phyloP scores from a whole-genome alignment of 1,140 invertebrate species.

The Tribolium castaneum region DNA sequence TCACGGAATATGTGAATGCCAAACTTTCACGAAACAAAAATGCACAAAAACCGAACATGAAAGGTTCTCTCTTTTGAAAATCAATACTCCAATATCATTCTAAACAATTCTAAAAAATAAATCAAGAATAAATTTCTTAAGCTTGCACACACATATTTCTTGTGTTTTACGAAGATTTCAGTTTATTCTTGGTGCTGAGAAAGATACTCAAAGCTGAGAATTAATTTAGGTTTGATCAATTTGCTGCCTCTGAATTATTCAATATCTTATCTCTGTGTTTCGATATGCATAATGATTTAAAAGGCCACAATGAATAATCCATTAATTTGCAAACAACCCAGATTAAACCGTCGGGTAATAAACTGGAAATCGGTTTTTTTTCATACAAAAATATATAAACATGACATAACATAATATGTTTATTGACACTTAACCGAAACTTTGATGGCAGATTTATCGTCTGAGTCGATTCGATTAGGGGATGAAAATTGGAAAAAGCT shows the following conservation, averaged over 20 bases:
- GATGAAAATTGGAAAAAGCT: conserved; percentile 17
- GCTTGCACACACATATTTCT: too few relatives aligned
- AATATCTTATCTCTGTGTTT: neutral
- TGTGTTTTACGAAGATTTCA: too few relatives aligned
- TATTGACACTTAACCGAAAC: conserved; percentile 5
- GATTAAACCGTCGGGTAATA: neutral
- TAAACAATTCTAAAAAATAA: too few relatives aligned
- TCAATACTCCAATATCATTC: neutral
- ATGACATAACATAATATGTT: neutral
- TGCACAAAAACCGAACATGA: neutral
- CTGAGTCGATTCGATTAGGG: conserved; percentile 3
- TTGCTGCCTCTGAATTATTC: neutral
- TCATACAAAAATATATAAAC: conserved; percentile 2
- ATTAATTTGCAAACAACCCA: neutral
- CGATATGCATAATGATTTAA: conserved; percentile 19
- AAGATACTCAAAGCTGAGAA: neutral
- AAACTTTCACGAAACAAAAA: neutral
- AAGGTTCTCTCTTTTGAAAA: neutral
- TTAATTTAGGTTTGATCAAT: neutral
- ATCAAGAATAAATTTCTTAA: too few relatives aligned
- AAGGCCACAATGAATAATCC: neutral
- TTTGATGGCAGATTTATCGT: conserved; percentile 13
- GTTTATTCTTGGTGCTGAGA: too few relatives aligned
- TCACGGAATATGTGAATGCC: neutral
- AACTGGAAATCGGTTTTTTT: neutral